These are phyloP conservation scores for Dipodomys ordii DNA, from an alignment of 2,113 vertebrate species.

Conservation along the genomic window DNA sequence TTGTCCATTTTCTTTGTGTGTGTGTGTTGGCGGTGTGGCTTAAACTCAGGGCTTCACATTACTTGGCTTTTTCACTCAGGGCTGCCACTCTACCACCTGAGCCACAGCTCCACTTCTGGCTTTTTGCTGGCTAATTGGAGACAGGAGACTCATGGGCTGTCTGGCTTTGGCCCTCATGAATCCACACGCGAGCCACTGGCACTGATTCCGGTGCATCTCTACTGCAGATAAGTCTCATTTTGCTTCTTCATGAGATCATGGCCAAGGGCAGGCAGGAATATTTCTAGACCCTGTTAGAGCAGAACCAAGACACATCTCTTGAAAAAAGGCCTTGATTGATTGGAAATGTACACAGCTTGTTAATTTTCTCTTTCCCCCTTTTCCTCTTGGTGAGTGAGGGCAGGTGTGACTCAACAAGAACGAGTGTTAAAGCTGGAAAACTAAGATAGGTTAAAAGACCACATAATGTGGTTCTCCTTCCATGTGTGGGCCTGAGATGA, in stretches of 20 bases:
- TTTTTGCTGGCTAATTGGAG: too few relatives aligned
- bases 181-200: too few relatives aligned
- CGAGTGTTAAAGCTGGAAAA: background rate
- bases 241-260: conserved; percentile 28
- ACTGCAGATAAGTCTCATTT: conserved; percentile 5
- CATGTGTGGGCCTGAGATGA: conserved; percentile 36
- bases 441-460: conserved; percentile 1
- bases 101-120: too few relatives aligned
- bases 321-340: conserved; percentile 44
- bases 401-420: background rate
- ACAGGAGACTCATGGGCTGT: too few relatives aligned
- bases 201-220: background rate
- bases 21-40: too few relatives aligned
- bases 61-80: too few relatives aligned
- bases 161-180: too few relatives aligned
- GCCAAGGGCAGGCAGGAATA: conserved; percentile 15
- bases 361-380: background rate
- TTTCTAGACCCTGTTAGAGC: conserved; percentile 61
- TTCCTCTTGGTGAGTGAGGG: background rate
- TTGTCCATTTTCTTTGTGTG: background rate
- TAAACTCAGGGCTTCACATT: too few relatives aligned
- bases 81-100: too few relatives aligned
- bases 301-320: background rate
- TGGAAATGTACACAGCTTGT: conserved; percentile 9
- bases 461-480: background rate